Evolutionary conservation across 2,113 vertebrate species (phyloP).

Genomic region (Zosterops pallidus): DNA sequence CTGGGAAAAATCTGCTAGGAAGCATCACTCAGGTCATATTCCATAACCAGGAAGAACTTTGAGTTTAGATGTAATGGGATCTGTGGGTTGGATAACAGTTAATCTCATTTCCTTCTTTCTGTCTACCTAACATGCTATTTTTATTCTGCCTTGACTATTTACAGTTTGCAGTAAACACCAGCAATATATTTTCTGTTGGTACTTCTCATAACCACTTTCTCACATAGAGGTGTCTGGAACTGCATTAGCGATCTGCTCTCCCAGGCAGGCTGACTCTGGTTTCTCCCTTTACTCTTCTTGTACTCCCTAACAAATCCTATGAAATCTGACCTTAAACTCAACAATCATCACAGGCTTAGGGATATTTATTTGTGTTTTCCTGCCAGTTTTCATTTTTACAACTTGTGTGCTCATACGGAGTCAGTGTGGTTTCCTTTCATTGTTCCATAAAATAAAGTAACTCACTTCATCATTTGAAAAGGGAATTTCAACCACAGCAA

Average conservation of each 20-base stretch:
- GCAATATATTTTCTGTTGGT: background rate
- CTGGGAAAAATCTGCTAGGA: background rate
- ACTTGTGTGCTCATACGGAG: fast-evolving
- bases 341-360: background rate
- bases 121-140: background rate
- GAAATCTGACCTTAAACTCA: background rate
- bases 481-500: background rate
- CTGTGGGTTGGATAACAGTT: background rate
- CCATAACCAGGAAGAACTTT: background rate
- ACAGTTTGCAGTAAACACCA: background rate
- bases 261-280: background rate
- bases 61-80: background rate
- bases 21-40: background rate
- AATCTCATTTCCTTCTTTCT: background rate
- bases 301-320: background rate
- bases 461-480: background rate
- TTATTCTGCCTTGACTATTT: background rate
- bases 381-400: background rate
- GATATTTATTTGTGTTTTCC: background rate
- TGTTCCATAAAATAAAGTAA: background rate
- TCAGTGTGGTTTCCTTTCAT: background rate
- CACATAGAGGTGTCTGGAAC: background rate
- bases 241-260: background rate
- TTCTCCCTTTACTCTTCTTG: background rate
- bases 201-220: background rate